These are phyloP conservation scores for Alviniconcha strummeri DNA, from an alignment of 2,888 invertebrate genomes.

Conservation along the genomic window DNA sequence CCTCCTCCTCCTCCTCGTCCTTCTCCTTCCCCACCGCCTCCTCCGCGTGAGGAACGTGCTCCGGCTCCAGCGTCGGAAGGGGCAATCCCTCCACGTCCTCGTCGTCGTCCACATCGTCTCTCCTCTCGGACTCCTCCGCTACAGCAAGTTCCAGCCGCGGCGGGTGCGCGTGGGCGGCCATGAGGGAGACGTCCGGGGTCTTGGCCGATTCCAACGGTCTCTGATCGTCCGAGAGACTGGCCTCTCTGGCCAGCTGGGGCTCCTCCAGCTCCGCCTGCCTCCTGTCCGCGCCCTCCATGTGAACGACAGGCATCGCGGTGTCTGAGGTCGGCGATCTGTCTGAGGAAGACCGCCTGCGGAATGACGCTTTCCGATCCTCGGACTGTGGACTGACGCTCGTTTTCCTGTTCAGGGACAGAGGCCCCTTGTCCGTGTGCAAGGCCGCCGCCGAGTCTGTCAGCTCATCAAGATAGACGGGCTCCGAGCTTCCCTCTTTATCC, in stretches of 20 bases:
- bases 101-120: not conserved
- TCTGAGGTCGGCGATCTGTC: not conserved
- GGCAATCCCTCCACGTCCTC: not conserved
- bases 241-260: slow-evolving; percentile 16
- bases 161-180: not conserved
- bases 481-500: not conserved
- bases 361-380: too few species aligned
- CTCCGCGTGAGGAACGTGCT: not conserved
- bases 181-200: not conserved
- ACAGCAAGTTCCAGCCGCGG: slow-evolving; percentile 8
- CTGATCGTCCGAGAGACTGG: slow-evolving; percentile 18
- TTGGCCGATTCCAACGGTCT: slow-evolving; percentile 6
- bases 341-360: not conserved
- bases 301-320: not conserved
- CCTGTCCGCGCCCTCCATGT: slow-evolving; percentile 14
- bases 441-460: not conserved
- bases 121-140: not conserved
- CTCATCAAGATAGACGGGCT: not conserved
- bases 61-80: slow-evolving; percentile 16
- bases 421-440: not conserved
- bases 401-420: not conserved
- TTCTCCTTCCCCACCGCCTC: not conserved
- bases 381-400: not conserved
- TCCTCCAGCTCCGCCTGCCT: not conserved
- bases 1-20: too few species aligned